Evolutionary conservation across 2,113 vertebrate genomes (phyloP).

Genomic region (Ceyx margarethae): DNA sequence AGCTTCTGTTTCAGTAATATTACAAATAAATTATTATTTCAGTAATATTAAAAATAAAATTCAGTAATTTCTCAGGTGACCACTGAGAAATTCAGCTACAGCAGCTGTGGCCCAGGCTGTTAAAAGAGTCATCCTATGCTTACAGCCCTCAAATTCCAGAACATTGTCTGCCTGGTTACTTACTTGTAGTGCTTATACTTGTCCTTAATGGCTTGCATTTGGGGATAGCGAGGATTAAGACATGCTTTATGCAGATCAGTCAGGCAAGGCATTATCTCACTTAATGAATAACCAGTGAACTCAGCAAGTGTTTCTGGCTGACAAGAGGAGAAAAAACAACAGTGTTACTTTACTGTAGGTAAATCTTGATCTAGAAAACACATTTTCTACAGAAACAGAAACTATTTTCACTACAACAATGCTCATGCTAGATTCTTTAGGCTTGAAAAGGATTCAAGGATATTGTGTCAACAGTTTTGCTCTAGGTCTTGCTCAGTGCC

Average conservation of each 20-base stretch:
- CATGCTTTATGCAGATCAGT: slow-evolving; percentile 82
- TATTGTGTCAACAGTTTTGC: neutral
- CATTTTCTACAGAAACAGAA: neutral
- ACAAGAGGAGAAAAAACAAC: neutral
- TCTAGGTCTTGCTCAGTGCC: neutral
- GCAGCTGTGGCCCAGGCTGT: neutral
- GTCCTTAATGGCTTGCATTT: slow-evolving; percentile 85
- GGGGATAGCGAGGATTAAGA: slow-evolving; percentile 69
- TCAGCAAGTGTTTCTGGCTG: slow-evolving; percentile 83
- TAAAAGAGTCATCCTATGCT: neutral
- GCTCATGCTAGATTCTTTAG: neutral
- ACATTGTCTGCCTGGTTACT: slow-evolving; percentile 35
- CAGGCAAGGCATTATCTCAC: slow-evolving; percentile 84
- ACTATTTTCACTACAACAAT: neutral
- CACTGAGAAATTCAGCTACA: neutral
- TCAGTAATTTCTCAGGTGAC: neutral
- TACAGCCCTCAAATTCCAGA: neutral
- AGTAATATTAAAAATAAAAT: too few relatives aligned
- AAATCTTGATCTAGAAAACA: neutral
- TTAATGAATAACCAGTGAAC: slow-evolving; percentile 87
- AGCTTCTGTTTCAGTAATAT: neutral
- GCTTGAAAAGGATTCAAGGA: neutral
- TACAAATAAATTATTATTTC: too few relatives aligned
- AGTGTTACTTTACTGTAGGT: neutral
- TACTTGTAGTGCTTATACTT: slow-evolving; percentile 88